Conservation (phyloP, 30 jellyfish, hydroid and myxozoan species). For the Morbakka virulenta region DNA sequence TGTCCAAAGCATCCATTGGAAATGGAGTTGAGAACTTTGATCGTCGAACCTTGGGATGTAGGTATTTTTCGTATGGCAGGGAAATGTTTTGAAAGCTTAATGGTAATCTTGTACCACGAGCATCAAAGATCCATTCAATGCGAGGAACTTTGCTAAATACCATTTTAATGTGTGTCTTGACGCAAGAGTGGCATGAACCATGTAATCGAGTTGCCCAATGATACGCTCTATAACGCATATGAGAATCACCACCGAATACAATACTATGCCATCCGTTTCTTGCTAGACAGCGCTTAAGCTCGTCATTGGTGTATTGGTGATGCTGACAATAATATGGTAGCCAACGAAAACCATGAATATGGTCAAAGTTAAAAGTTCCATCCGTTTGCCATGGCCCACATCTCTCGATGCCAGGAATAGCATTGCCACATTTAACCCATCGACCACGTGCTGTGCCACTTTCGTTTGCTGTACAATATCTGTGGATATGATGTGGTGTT, state of each 20-base stretch:
- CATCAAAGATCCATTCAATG: conserved; percentile 95
- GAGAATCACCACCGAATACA: conserved; percentile 95
- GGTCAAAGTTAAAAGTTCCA: conserved; percentile 72
- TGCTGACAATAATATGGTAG: conserved; percentile 90
- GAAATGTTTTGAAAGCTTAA: conserved; percentile 61
- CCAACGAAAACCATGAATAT: conserved; percentile 83
- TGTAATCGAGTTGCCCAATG: conserved; percentile 95
- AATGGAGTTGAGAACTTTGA: conserved; percentile 90
- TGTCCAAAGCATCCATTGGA: conserved; percentile 66
- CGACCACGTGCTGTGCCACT: conserved; percentile 83
- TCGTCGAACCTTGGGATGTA: conserved; percentile 92
- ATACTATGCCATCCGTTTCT: conserved; percentile 69
- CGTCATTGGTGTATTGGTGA: conserved; percentile 85
- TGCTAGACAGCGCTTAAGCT: conserved; percentile 81
- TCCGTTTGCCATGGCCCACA: conserved; percentile 95
- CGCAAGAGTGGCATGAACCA: conserved; percentile 93
- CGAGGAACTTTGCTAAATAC: conserved; percentile 86
- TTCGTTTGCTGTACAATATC: conserved; percentile 58
- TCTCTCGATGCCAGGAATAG: conserved; percentile 69
- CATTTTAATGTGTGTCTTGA: conserved; percentile 90
- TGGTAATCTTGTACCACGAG: conserved; percentile 95
- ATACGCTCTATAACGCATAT: conserved; percentile 95
- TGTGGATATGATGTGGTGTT: conserved; percentile 56
- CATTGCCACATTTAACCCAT: conserved; percentile 93
- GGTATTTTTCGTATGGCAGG: conserved; percentile 78